These are phyloP conservation scores for Spermophilus dauricus DNA, from an alignment of 2,113 vertebrate genomes.

Conservation along the genomic window DNA sequence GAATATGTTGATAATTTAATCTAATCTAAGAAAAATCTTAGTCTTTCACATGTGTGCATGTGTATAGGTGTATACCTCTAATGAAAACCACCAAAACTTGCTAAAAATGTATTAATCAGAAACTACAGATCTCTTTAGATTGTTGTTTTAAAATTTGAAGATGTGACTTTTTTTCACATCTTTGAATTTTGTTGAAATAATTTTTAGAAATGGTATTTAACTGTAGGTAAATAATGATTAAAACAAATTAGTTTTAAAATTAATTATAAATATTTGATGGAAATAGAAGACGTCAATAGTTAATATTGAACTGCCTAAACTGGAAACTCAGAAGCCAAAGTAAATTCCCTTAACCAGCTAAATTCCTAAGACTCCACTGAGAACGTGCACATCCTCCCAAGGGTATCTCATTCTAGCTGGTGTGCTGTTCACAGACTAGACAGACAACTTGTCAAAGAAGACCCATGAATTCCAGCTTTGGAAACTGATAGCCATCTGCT, in stretches of 20 bases:
- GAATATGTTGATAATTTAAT: conserved; percentile 37
- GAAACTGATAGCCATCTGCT: conserved; percentile 47
- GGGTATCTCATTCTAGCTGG: conserved; percentile 11
- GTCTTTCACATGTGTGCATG: background rate
- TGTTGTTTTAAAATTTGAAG: conserved; percentile 54
- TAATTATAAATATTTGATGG: background rate
- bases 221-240: background rate
- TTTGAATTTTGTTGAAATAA: conserved; percentile 42
- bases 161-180: background rate
- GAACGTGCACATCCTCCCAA: background rate
- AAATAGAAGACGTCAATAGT: background rate
- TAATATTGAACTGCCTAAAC: conserved; percentile 57
- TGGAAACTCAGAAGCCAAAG: background rate
- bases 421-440: conserved; percentile 34
- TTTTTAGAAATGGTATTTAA: conserved; percentile 41
- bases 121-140: background rate
- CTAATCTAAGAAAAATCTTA: background rate
- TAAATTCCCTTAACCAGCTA: conserved; percentile 30
- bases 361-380: background rate
- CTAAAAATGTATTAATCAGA: conserved; percentile 11
- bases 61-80: background rate
- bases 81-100: background rate
- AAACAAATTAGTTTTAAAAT: background rate
- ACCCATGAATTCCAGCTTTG: conserved; percentile 18
- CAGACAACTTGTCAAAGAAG: background rate